Conservation (phyloP, 35 echinoderm and acorn worm genomes). For the Patiria miniata region DNA sequence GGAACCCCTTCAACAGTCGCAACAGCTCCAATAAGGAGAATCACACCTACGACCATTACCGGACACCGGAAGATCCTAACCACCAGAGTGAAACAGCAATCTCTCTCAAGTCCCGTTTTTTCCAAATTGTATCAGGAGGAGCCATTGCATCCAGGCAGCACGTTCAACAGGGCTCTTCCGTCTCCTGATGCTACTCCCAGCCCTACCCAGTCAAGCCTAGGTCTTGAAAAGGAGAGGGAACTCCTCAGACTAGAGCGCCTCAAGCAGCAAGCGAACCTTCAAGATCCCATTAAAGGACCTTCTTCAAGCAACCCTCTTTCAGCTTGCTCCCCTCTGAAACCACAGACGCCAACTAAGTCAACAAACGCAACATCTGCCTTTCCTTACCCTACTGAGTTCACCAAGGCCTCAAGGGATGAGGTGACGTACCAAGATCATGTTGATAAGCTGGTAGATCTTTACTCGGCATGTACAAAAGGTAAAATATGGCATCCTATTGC, state of each 20-base stretch:
- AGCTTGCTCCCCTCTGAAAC: conserved; percentile 2
- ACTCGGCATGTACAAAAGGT: conserved; percentile 70
- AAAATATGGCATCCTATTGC: background rate
- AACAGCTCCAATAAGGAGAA: conserved; percentile 33
- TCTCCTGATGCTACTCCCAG: background rate
- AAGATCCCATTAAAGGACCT: background rate
- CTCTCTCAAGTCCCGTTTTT: conserved; percentile 3
- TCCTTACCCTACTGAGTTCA: conserved; percentile 1
- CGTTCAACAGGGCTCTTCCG: background rate
- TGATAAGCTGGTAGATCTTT: conserved; percentile 55
- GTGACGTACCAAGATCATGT: conserved; percentile 56
- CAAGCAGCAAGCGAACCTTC: conserved; percentile 36
- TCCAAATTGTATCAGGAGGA: background rate
- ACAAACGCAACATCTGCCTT: background rate
- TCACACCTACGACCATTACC: conserved; percentile 45
- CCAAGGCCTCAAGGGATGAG: conserved; percentile 15
- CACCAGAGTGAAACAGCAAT: background rate
- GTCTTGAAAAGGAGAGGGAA: conserved; percentile 60
- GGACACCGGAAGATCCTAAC: background rate
- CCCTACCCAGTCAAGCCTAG: background rate
- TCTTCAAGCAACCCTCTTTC: background rate
- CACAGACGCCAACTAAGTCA: conserved; percentile 52
- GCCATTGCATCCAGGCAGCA: background rate
- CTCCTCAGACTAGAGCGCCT: conserved; percentile 40
- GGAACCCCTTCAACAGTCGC: background rate